Conservation (phyloP, 2,113 vertebrate genomes). For the Coptodon rendalli region DNA sequence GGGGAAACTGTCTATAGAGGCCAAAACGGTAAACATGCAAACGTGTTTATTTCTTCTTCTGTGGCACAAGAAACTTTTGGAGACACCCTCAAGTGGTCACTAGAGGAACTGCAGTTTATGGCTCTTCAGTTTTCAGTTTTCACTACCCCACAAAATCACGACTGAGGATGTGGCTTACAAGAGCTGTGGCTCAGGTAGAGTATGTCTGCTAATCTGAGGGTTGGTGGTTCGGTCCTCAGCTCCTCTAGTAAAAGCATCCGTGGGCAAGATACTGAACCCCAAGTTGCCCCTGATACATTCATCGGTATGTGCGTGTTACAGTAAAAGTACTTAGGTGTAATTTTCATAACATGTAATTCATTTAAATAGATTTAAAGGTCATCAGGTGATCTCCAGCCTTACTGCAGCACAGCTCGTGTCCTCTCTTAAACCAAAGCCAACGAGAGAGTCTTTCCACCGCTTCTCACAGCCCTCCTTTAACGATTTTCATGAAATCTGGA, state of each 20-base stretch:
- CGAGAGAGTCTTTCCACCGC: not conserved
- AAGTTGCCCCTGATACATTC: not conserved
- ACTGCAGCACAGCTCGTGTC: not conserved
- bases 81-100: not conserved
- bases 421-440: not conserved
- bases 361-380: not conserved
- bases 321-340: not conserved
- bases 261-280: not conserved
- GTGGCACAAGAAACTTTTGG: not conserved
- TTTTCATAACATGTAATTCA: not conserved
- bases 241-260: not conserved
- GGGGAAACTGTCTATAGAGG: not conserved
- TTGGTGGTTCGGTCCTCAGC: not conserved
- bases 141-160: not conserved
- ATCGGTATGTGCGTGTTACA: fast-evolving
- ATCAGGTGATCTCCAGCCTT: not conserved
- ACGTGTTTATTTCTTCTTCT: not conserved
- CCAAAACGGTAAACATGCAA: fast-evolving
- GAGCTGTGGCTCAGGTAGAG: not conserved
- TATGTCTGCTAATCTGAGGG: not conserved
- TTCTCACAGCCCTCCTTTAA: not conserved
- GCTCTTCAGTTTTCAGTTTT: not conserved
- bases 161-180: not conserved
- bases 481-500: not conserved
- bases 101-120: not conserved